Conservation (phyloP, 2,888 invertebrate species). For the Noctuana brunneofusca region DNA sequence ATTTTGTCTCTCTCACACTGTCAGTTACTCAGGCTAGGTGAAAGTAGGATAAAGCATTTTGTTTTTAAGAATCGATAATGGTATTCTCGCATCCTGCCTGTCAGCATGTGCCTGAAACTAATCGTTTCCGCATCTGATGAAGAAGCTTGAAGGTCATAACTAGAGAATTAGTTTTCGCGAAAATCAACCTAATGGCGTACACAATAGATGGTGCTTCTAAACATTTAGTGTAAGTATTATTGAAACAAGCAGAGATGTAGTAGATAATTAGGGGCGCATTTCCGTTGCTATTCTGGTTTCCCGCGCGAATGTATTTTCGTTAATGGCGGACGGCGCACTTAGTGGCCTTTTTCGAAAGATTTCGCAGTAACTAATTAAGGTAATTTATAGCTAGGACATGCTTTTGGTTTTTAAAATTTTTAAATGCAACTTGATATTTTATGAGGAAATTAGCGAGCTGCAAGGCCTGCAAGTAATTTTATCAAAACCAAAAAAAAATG, state of each 20-base stretch:
- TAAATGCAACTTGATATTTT: conserved; percentile 28
- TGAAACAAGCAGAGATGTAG: conserved; percentile 33
- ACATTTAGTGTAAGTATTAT: conserved; percentile 25
- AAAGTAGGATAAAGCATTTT: no score
- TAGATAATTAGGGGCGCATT: conserved; percentile 67
- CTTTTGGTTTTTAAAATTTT: conserved; percentile 25
- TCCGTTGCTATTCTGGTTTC: conserved; percentile 70
- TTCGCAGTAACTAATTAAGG: conserved; percentile 31
- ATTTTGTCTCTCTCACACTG: no score
- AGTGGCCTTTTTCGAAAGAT: conserved; percentile 38
- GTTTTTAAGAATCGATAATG: conserved; percentile 76
- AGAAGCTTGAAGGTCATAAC: conserved; percentile 43
- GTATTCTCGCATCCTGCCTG: conserved; percentile 74
- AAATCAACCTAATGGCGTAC: conserved; percentile 29
- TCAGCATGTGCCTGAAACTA: conserved; percentile 78
- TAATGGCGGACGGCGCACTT: conserved; percentile 52
- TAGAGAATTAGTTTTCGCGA: conserved; percentile 19
- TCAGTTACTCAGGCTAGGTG: no score
- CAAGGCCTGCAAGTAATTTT: no score
- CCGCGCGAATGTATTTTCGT: conserved; percentile 68
- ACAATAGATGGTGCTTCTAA: conserved; percentile 34
- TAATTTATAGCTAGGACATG: conserved; percentile 18
- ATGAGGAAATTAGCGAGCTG: background rate
- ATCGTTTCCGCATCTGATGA: conserved; percentile 68
- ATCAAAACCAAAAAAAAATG: no score